Base-by-base conservation (phyloP, 2,888 invertebrate species). In the Acanthoscelides obtectus region DNA sequence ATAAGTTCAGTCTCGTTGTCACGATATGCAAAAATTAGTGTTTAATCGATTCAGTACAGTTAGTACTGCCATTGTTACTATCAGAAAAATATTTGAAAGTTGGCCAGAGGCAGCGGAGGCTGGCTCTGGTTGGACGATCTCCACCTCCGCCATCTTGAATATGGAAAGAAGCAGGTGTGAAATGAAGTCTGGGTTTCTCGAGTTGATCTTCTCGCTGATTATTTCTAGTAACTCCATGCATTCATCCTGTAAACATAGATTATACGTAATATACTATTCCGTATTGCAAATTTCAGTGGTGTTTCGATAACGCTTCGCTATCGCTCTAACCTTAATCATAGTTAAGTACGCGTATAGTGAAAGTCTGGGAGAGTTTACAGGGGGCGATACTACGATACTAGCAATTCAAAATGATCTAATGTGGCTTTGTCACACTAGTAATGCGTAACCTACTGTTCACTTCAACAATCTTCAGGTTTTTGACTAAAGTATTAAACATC, bases 121-220 rank as follows among this genome's bases (percentile, higher is more conserved):
- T 2, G 89, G 88, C 45, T 92, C 91, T 22, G 94, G 93, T 86
- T 94, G 91, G 77, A 94, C 91, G 70, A 95, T 93, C 86, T 95
- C 95, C 70, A 96, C 95, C 88, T 95, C 95, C 70, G 95, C 95
- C 88, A 96, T 94, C 88, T 96, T 96, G 88, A 96, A 94, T 85
- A 96, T 95, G 79, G 96, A 96, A 72, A 96, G 89, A 64, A 95
- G 89, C 74, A 94, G 91, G 85, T 96, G 95, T 69, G 95, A 94
- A 82, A 93, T 93, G 78, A 96, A 92, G 82, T 95, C 94, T 77
- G 93, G 92, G 84, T 94, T 92, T 81, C 93, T 92, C 68, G 92
- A 90, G 87, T 95, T 96, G 83, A 96, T 95, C 81, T 94, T 92
- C 75, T 93, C 91, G 83, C 94, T 94, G 74, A 96, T 90, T 76